A percentile compares a stretch with the other conserved stretches of the same genome.
Evolutionary conservation across 92 coral and sea anemone genomes (phyloP).

Genomic region (Zoanthus sansibaricus): DNA sequence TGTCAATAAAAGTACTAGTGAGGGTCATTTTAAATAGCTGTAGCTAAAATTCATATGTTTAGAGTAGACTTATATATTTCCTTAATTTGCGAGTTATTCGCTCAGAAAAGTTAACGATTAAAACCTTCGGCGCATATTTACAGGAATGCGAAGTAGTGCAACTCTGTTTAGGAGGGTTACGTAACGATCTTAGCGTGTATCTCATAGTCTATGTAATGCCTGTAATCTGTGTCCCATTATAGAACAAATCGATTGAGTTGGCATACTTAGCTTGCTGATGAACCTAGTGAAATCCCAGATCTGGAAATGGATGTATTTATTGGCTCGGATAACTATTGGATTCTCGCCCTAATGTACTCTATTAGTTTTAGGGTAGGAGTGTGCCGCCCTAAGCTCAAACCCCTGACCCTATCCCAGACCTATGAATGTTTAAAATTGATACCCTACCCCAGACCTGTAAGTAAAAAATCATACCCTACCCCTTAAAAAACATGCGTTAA

Average conservation of each 20-base stretch:
- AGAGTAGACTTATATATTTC: not conserved
- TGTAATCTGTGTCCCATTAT: not conserved
- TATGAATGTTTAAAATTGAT: too few relatives aligned
- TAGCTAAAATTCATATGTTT: conserved; percentile 57
- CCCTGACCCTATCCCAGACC: too few relatives aligned
- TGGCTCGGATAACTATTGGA: conserved; percentile 9
- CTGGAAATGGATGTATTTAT: conserved; percentile 58
- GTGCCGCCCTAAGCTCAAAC: too few relatives aligned
- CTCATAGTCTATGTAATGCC: not conserved
- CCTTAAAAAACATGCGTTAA: too few relatives aligned
- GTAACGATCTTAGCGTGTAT: not conserved
- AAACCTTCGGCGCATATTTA: not conserved
- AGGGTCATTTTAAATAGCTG: conserved; percentile 63
- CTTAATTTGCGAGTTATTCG: not conserved
- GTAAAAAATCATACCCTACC: too few relatives aligned
- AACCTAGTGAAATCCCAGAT: not conserved
- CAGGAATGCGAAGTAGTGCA: not conserved
- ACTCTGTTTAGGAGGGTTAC: not conserved
- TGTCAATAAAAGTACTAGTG: conserved; percentile 49
- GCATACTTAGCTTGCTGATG: conserved; percentile 53
- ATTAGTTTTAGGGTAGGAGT: too few relatives aligned
- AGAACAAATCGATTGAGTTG: conserved; percentile 46
- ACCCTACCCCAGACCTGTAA: too few relatives aligned
- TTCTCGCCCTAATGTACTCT: too few relatives aligned
- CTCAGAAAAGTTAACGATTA: not conserved